A percentile compares a stretch with the other conserved stretches of the same genome.
These are phyloP conservation scores for Rapana venosa DNA, from an alignment of 2,888 invertebrate species.

Conservation along the genomic window DNA sequence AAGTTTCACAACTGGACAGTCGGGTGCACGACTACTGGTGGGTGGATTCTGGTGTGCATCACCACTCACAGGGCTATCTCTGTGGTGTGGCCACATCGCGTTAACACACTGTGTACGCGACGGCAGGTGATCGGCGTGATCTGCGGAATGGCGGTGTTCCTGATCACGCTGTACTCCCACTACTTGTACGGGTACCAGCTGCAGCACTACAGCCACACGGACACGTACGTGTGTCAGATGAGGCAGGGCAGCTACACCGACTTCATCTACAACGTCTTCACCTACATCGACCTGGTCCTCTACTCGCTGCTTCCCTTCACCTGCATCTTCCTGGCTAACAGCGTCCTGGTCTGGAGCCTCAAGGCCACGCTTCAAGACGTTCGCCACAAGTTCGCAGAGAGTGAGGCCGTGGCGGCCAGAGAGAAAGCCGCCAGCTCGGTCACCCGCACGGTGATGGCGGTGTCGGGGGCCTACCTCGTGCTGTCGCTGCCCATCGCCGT, in stretches of 20 bases:
- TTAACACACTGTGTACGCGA: constrained; percentile 21
- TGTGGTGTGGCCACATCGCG: constrained; percentile 34
- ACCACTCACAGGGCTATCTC: constrained; percentile 16
- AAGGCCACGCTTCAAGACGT: background rate
- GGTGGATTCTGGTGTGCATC: constrained; percentile 5
- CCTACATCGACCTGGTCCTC: background rate
- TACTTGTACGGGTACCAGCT: background rate
- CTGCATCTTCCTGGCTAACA: background rate
- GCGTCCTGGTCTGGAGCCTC: background rate
- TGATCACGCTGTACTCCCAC: too few relatives aligned
- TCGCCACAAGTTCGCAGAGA: background rate
- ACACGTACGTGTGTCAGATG: background rate
- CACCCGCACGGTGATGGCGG: background rate
- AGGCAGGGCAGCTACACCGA: background rate
- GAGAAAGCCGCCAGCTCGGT: background rate
- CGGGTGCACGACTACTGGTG: background rate
- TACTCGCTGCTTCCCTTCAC: background rate
- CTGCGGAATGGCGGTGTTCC: background rate
- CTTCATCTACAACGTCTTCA: background rate
- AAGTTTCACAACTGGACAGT: background rate
- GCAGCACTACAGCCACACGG: background rate
- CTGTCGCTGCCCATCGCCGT: background rate
- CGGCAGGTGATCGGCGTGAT: background rate
- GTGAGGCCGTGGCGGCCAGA: background rate
- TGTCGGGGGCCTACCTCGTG: background rate